Evolutionary conservation across 1,140 invertebrate species (phyloP).

Genomic region (Pygmarrhopalites habei): DNA sequence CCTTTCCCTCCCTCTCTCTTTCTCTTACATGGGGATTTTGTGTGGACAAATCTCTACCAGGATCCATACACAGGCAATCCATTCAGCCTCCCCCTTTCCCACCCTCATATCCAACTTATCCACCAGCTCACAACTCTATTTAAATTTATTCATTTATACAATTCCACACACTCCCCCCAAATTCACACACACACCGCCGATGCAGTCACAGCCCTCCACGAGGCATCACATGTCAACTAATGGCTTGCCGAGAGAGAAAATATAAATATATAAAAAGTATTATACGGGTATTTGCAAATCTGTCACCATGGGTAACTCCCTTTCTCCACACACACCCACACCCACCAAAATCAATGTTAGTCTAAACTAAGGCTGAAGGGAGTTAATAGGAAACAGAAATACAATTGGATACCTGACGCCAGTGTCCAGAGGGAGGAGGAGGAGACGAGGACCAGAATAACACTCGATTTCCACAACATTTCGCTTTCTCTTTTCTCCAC

Average conservation of each 20-base stretch:
- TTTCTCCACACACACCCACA: background rate
- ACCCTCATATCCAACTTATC: too few species aligned
- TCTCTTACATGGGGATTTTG: too few species aligned
- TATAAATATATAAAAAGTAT: background rate
- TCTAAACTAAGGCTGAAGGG: background rate
- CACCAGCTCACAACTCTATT: too few species aligned
- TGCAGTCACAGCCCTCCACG: background rate
- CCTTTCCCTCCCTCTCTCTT: too few species aligned
- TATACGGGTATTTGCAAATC: background rate
- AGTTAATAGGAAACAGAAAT: background rate
- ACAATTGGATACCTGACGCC: background rate
- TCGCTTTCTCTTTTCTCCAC: background rate
- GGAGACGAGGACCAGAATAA: background rate
- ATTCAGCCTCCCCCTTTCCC: too few species aligned
- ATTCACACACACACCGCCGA: too few species aligned
- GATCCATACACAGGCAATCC: too few species aligned
- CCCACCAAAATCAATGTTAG: background rate
- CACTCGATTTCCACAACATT: background rate
- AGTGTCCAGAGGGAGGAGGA: background rate
- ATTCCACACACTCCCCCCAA: too few species aligned
- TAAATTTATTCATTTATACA: too few species aligned
- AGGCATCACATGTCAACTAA: background rate
- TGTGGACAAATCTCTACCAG: too few species aligned
- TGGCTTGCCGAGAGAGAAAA: background rate
- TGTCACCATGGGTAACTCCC: background rate